Base-by-base conservation (phyloP, 2,797 vertebrate species). In the Danio tinwini region DNA sequence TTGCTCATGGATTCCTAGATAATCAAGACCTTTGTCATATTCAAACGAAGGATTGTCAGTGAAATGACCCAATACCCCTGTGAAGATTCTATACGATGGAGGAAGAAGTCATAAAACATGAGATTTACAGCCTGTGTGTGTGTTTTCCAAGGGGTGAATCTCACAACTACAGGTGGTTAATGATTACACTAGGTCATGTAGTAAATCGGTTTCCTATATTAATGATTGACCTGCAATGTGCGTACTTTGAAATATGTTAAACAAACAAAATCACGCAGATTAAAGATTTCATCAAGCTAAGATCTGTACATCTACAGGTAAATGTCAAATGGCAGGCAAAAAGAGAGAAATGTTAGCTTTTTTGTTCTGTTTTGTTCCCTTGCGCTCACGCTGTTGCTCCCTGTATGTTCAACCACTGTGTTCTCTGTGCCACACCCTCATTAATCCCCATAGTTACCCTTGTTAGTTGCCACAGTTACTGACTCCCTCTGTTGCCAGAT, bases 141-240 rank as follows among this genome's bases (percentile, higher is more conserved):
- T 56, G 42, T 42, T 68, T 62, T 78, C 47, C 14, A 75, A 49
- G 5, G 13, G 11, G 42, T 19, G 16, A 47, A 44, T 71, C 67
- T 71, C 14, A 44, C 37, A 50, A 49, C 42, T 40, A 42, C 4
- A 61, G 44, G 40, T 6, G 7, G 73, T 88, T 86, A 86, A 85
- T 86, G 80, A 90, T 86, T 91, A 74, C 81, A 81, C n/a, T 78
- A 82, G 67, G 16, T 39, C 63, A 85, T 69, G 85, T 76, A 21
- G 49, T 14, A 37, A n/a, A 69, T 91, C 91, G 91, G 86, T 84
- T 75, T 58, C 89, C 21, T 19, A 86, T 80, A 89, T 88, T 83
- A 90, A 84, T 91, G 21, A 91, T 92, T 93, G 88, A 91, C 87
- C 11, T 78, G 62, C 67, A 52, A n/a, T 29, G 40, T 44, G 29